These are phyloP conservation scores for Ranitomeya imitator DNA, from an alignment of 2,113 vertebrate genomes.

Conservation along the genomic window DNA sequence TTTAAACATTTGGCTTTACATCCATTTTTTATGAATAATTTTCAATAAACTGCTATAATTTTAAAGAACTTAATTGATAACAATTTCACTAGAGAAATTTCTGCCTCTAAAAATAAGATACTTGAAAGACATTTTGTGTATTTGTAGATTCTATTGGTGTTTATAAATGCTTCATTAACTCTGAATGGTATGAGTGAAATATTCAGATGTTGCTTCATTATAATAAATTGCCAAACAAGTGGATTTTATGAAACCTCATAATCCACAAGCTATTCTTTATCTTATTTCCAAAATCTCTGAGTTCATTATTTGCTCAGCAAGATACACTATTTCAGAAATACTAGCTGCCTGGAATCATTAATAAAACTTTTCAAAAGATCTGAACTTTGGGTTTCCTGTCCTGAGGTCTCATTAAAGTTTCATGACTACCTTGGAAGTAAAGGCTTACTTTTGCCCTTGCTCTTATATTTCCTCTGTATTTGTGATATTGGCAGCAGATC, in stretches of 20 bases:
- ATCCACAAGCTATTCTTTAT: slow-evolving; percentile 12
- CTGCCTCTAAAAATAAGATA: slow-evolving; percentile 12
- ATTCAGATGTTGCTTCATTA: slow-evolving; percentile 22
- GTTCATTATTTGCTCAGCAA: slow-evolving; percentile 22
- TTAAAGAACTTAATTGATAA: neutral
- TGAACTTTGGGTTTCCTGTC: slow-evolving; percentile 7
- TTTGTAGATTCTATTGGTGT: slow-evolving; percentile 20
- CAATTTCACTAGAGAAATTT: neutral
- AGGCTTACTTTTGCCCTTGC: slow-evolving; percentile 38
- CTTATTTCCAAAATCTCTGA: slow-evolving; percentile 11
- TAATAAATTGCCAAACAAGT: slow-evolving; percentile 27
- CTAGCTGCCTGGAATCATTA: slow-evolving; percentile 35
- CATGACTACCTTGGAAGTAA: slow-evolving; percentile 41
- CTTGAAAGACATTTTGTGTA: slow-evolving; percentile 18
- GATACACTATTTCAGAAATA: slow-evolving; percentile 17
- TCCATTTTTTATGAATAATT: slow-evolving; percentile 7
- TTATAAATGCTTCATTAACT: neutral
- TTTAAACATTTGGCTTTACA: neutral
- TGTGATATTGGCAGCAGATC: slow-evolving; percentile 12
- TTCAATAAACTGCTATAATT: neutral
- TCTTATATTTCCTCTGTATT: slow-evolving; percentile 33
- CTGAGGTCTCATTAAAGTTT: slow-evolving; percentile 53
- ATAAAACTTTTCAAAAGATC: slow-evolving; percentile 49
- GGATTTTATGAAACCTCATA: slow-evolving; percentile 5
- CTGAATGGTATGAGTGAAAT: slow-evolving; percentile 12